phyloP scores from a whole-genome alignment of 2,888 invertebrate species.

The Drosophila aldrichi region DNA sequence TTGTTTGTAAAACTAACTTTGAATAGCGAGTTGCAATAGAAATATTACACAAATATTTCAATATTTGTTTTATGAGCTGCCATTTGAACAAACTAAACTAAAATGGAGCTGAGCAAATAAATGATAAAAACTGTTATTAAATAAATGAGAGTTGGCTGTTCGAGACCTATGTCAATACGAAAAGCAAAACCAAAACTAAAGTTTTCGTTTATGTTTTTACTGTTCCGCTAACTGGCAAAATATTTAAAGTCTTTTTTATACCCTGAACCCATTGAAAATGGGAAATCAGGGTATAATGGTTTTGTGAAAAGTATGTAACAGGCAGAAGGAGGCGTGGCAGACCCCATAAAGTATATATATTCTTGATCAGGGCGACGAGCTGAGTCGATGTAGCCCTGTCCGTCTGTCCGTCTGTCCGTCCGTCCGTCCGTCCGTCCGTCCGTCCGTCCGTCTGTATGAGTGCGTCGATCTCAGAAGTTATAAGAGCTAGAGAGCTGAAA shows the following conservation, averaged over 20 bases:
- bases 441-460: too few relatives aligned
- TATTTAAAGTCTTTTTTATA: neutral
- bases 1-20: slow-evolving; percentile 22
- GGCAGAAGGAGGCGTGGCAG: too few relatives aligned
- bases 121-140: slow-evolving; percentile 56
- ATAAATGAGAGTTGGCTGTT: slow-evolving; percentile 28
- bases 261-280: too few relatives aligned
- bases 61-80: slow-evolving; percentile 54
- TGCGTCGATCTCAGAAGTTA: too few relatives aligned
- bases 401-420: too few relatives aligned
- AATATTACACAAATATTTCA: slow-evolving; percentile 40
- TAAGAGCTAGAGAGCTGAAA: too few relatives aligned
- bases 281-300: too few relatives aligned
- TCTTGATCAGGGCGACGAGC: too few relatives aligned
- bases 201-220: slow-evolving; percentile 45
- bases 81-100: slow-evolving; percentile 37
- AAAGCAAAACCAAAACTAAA: slow-evolving; percentile 7
- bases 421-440: too few relatives aligned
- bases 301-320: too few relatives aligned
- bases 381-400: too few relatives aligned
- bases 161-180: slow-evolving; percentile 55
- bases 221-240: slow-evolving; percentile 54
- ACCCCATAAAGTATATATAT: too few relatives aligned
- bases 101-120: slow-evolving; percentile 32
- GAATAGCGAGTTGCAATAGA: slow-evolving; percentile 10